Conservation (phyloP, 2,888 invertebrate species). For the Bruchidius siliquastri region DNA sequence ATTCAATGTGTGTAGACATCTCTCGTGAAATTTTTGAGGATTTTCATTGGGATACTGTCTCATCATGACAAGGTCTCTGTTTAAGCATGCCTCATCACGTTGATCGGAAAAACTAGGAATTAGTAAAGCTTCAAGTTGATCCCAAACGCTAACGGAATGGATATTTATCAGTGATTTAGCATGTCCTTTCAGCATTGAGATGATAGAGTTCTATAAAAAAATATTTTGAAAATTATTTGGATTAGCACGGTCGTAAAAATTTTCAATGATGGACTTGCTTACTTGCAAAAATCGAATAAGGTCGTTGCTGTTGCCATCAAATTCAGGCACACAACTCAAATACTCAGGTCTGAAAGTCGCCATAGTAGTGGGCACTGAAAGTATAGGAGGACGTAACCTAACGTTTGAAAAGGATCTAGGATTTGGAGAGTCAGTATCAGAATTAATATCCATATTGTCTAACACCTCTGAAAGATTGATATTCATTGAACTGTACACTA, state of each 20-base stretch:
- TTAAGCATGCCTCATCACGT: constrained; percentile 18
- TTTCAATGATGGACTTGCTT: constrained; percentile 5
- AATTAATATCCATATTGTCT: too few relatives aligned
- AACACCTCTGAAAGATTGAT: too few relatives aligned
- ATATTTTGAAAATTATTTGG: constrained; percentile 13
- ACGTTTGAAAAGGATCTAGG: too few relatives aligned
- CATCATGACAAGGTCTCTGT: constrained; percentile 18
- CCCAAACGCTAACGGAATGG: constrained; percentile 9
- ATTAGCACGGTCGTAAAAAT: constrained; percentile 9
- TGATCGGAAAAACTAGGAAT: constrained; percentile 17
- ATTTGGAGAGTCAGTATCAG: too few relatives aligned
- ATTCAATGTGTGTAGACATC: constrained; percentile 13
- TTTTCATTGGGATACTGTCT: constrained; percentile 16
- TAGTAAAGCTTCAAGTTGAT: constrained; percentile 6
- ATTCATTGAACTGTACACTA: too few relatives aligned
- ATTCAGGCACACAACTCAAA: constrained; percentile 9
- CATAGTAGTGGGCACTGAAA: not conserved
- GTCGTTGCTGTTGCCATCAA: constrained; percentile 10
- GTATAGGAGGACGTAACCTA: not conserved
- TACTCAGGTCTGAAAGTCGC: constrained; percentile 11
- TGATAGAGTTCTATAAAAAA: constrained; percentile 12
- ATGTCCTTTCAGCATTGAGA: constrained; percentile 11
- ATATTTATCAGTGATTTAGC: constrained; percentile 13
- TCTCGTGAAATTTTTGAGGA: constrained; percentile 19
- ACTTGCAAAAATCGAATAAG: constrained; percentile 1